Evolutionary conservation across 2,888 invertebrate genomes (phyloP).

Genomic region (Hypsopygia costalis): DNA sequence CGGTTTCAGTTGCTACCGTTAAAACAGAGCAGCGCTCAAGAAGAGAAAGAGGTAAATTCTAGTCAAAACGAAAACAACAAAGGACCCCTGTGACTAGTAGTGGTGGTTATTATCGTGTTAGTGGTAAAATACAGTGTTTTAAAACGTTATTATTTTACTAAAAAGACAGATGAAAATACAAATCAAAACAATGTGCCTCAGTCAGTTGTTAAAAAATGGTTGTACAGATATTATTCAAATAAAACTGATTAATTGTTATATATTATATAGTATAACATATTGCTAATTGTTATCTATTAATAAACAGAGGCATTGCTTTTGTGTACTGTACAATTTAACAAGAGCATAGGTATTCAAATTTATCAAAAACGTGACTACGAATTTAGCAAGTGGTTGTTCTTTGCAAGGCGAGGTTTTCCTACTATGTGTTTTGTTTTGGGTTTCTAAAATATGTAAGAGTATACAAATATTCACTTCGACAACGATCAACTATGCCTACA

Average conservation of each 20-base stretch:
- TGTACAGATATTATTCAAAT: slow-evolving; percentile 17
- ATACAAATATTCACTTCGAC: too few species aligned
- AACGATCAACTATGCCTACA: too few species aligned
- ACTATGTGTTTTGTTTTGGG: too few species aligned
- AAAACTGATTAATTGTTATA: slow-evolving; percentile 9
- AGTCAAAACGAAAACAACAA: slow-evolving; percentile 34
- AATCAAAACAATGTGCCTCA: slow-evolving; percentile 14
- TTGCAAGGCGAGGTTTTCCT: too few species aligned
- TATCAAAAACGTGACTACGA: too few species aligned
- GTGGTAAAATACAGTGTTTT: slow-evolving; percentile 51
- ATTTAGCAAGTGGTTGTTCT: too few species aligned
- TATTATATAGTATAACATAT: too few species aligned
- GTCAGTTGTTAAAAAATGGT: slow-evolving; percentile 10
- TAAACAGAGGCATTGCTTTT: too few species aligned
- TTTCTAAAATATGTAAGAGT: too few species aligned
- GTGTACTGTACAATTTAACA: too few species aligned
- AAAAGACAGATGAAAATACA: slow-evolving; percentile 12
- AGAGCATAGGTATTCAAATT: too few species aligned
- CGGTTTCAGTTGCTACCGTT: slow-evolving; percentile 83
- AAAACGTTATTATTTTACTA: slow-evolving; percentile 41
- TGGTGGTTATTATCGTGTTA: slow-evolving; percentile 38
- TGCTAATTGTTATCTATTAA: too few species aligned
- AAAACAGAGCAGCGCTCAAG: slow-evolving; percentile 33
- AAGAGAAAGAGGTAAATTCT: slow-evolving; percentile 23
- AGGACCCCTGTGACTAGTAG: slow-evolving; percentile 68